Evolutionary conservation across 2,113 vertebrate genomes (phyloP).

Genomic region (Oncorhynchus tshawytscha): DNA sequence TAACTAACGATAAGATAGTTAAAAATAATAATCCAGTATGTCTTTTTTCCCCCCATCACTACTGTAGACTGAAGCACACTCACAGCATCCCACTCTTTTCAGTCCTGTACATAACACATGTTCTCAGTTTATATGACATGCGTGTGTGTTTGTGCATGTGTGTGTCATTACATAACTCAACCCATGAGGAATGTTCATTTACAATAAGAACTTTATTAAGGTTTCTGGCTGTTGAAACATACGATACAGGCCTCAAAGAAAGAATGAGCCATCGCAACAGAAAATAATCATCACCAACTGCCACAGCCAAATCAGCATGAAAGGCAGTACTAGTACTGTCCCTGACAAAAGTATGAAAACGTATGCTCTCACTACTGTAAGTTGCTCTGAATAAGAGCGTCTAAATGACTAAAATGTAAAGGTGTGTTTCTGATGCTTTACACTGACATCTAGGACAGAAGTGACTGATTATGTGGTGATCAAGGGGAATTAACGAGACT

Average conservation of each 20-base stretch:
- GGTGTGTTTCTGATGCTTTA: neutral
- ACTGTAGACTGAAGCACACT: slow-evolving; percentile 47
- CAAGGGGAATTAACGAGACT: slow-evolving; percentile 26
- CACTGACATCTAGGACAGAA: slow-evolving; percentile 40
- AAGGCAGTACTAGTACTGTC: slow-evolving; percentile 17
- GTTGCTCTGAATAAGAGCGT: too few relatives aligned
- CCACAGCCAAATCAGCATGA: slow-evolving; percentile 40
- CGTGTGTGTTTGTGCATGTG: slow-evolving; percentile 36
- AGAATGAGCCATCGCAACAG: slow-evolving; percentile 32
- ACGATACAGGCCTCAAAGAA: slow-evolving; percentile 10
- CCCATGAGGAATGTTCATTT: slow-evolving; percentile 53
- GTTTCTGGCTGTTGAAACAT: slow-evolving; percentile 26
- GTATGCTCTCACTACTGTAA: too few relatives aligned
- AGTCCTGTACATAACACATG: slow-evolving; percentile 47
- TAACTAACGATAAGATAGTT: too few relatives aligned
- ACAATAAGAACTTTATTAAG: slow-evolving; percentile 38
- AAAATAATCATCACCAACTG: slow-evolving; percentile 43
- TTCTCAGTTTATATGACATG: slow-evolving; percentile 35
- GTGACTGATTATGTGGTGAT: slow-evolving; percentile 32
- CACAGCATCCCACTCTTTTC: slow-evolving; percentile 45
- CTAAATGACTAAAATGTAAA: too few relatives aligned
- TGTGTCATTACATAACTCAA: slow-evolving; percentile 21
- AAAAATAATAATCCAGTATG: too few relatives aligned
- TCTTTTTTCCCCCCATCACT: neutral
- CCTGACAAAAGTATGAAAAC: slow-evolving; percentile 11